Evolutionary conservation across 2,888 invertebrate genomes (phyloP), one percentile per base, ranked within the genome.

Genomic region (Sabatieria punctata): DNA sequence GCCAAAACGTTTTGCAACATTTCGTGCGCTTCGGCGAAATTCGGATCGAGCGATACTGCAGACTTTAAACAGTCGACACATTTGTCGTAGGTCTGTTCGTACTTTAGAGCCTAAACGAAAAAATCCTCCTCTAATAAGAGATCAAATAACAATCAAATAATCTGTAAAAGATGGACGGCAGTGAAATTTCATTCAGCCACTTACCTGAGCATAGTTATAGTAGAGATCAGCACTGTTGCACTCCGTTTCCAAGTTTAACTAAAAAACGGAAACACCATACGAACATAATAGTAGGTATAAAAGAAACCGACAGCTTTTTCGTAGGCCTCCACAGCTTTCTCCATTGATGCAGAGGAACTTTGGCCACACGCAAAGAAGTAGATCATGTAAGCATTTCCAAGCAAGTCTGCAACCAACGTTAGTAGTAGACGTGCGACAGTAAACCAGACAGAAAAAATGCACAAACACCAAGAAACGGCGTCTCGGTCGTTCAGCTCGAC

Each of bases 201-300:
- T 76, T 70, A 85, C 84, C 61, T 80, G 75, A 49, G 79, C 82
- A 71, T 80, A 79, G 67, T 85, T 85, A 63, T 79, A 84, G 68
- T 81, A 80, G 40, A 85, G 71, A 68, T 85, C 83, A 0, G 83
- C 78, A 55, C 79, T 79, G 41, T 41, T 15, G 8, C 22, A 19
- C 18, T 41, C 8, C 25, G 11, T 41, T 18, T 41, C 25, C 41
- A 2, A 42, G 27, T 22, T 45, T 26, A 24, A 26, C 30, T 27
- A 44, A 23, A 15, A 13, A 15, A 4, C 19, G n/a, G 38, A 38
- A 11, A n/a, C 22, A 38, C 11, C n/a, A 13, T 38, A n/a, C 38
- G 6, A 38, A 38, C n/a, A 38, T 19, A 38, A 18, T 6, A 18
- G 8, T n/a, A 38, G 11, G 8, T 38, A 38, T n/a, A 38, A 38